These are phyloP conservation scores for Oryzaephilus surinamensis DNA, from an alignment of 1,140 invertebrate genomes.

Conservation along the genomic window DNA sequence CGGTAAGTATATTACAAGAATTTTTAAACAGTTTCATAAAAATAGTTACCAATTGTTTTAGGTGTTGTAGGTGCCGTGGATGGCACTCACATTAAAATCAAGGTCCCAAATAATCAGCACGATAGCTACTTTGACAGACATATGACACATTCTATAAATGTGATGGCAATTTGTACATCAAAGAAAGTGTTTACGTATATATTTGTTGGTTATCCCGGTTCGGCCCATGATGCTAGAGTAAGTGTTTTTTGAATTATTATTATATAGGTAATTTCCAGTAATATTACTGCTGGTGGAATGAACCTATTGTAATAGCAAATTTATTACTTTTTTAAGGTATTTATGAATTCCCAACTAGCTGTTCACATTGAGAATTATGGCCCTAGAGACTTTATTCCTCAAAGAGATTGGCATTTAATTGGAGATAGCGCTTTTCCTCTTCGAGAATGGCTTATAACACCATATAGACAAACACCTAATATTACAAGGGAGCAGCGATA, in stretches of 20 bases:
- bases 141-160: conserved; percentile 10
- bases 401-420: conserved; percentile 3
- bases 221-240: conserved; percentile 12
- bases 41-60: conserved; percentile 3
- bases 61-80: conserved; percentile 8
- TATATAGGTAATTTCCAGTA: too few relatives aligned
- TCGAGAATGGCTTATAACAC: conserved; percentile 5
- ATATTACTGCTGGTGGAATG: too few relatives aligned
- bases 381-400: neutral
- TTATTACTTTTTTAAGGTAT: conserved; percentile 7
- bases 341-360: conserved; percentile 2
- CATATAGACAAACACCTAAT: neutral
- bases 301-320: too few relatives aligned
- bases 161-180: conserved; percentile 10
- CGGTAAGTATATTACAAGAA: neutral
- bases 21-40: too few relatives aligned
- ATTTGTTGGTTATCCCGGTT: conserved; percentile 10
- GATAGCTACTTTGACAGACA: conserved; percentile 11
- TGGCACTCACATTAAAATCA: conserved; percentile 9
- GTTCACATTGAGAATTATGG: conserved; percentile 5
- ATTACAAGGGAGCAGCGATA: neutral
- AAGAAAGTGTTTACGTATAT: conserved; percentile 8
- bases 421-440: conserved; percentile 6
- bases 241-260: too few relatives aligned
- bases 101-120: conserved; percentile 9